Evolutionary conservation across 2,797 vertebrate species (phyloP).

Genomic region (Trematomus bernacchii): DNA sequence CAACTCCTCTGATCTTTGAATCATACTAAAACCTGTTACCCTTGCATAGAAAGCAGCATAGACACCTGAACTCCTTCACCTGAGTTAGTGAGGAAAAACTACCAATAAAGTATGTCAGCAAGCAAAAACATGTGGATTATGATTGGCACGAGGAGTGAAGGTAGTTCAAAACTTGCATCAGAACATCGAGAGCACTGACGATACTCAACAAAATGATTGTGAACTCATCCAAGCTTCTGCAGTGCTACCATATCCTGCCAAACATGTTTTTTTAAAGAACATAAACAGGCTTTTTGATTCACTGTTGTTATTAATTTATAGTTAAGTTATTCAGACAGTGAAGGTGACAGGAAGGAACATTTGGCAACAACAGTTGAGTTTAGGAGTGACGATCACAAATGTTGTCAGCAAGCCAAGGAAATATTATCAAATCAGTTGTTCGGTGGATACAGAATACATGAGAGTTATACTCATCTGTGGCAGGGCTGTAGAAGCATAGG

Average conservation of each 20-base stretch:
- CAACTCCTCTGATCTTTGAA: background rate
- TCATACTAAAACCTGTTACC: background rate
- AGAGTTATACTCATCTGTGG: slow-evolving; percentile 6
- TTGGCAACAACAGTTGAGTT: slow-evolving; percentile 1
- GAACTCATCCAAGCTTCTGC: slow-evolving; percentile 10
- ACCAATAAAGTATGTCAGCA: slow-evolving; percentile 53
- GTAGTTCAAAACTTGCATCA: slow-evolving; percentile 36
- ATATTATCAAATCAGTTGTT: slow-evolving; percentile 14
- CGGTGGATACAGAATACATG: background rate
- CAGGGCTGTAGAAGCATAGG: background rate
- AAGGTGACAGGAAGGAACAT: slow-evolving; percentile 12
- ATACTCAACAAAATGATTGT: background rate
- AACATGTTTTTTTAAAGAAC: slow-evolving; percentile 19
- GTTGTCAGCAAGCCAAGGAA: background rate
- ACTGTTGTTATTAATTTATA: slow-evolving; percentile 1
- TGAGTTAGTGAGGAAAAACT: slow-evolving; percentile 21
- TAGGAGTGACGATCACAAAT: background rate
- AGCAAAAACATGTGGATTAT: slow-evolving; percentile 46
- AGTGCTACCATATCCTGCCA: background rate
- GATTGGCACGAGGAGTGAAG: slow-evolving; percentile 35
- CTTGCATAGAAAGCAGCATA: background rate
- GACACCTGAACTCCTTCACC: slow-evolving; percentile 29
- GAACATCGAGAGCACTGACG: slow-evolving; percentile 2
- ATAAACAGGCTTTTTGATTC: slow-evolving; percentile 17
- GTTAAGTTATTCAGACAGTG: background rate